A percentile compares a stretch with the other conserved stretches of the same genome.
These are phyloP conservation scores for Buathra laborator DNA, from an alignment of 2,888 invertebrate species.

Conservation along the genomic window DNA sequence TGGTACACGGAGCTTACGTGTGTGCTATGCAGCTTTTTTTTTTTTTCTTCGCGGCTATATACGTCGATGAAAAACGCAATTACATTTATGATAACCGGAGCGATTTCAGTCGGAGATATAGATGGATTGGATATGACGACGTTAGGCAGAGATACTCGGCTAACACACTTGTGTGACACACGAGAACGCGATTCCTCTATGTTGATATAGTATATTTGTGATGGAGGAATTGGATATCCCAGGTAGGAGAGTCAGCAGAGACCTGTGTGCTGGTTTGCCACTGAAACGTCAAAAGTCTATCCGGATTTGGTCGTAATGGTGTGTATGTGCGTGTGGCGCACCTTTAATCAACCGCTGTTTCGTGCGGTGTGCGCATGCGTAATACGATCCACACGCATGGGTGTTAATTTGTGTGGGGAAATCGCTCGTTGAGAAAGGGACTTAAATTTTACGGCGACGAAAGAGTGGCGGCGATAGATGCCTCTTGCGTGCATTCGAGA, in stretches of 20 bases:
- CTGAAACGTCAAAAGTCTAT: constrained; percentile 13
- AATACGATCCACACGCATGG: not conserved
- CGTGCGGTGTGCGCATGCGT: not conserved
- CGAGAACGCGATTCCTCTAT: not conserved
- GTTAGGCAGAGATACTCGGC: not conserved
- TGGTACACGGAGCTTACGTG: not conserved
- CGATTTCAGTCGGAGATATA: not conserved
- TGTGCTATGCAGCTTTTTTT: not conserved
- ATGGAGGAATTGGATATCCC: not conserved
- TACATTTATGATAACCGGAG: not conserved
- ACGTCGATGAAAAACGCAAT: constrained; percentile 34
- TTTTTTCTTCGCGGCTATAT: not conserved
- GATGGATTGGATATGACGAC: not conserved
- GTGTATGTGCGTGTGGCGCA: not conserved
- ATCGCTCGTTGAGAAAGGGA: not conserved
- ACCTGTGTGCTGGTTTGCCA: not conserved
- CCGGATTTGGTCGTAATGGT: not conserved
- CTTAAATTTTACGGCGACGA: not conserved
- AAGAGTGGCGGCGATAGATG: not conserved
- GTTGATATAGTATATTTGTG: not conserved
- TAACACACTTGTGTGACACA: not conserved
- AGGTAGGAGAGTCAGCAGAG: not conserved
- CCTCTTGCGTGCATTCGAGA: too few relatives aligned
- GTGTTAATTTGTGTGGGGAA: not conserved
- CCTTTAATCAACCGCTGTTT: not conserved